Conservation (phyloP, 2,113 vertebrate species). For the Periophthalmus modestus region DNA sequence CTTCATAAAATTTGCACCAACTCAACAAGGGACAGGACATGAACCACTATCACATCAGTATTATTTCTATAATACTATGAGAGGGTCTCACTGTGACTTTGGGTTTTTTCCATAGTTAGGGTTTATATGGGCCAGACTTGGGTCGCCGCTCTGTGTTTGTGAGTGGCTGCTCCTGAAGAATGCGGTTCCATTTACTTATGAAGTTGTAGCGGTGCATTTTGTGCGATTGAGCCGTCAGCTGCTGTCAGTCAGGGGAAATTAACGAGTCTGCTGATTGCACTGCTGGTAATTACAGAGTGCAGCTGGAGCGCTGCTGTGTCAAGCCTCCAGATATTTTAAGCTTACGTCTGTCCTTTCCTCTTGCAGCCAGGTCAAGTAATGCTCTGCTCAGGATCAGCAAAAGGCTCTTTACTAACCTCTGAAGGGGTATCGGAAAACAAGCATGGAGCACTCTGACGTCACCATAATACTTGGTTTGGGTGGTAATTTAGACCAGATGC, state of each 20-base stretch:
- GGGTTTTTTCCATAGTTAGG: neutral
- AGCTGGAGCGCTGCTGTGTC: slow-evolving; percentile 70
- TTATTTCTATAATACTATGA: neutral
- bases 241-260: slow-evolving; percentile 75
- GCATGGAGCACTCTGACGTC: neutral
- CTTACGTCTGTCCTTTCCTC: slow-evolving; percentile 64
- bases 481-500: too few species aligned
- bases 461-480: neutral
- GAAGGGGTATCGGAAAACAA: slow-evolving; percentile 21
- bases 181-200: slow-evolving; percentile 68
- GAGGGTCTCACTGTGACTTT: neutral
- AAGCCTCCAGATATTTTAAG: slow-evolving; percentile 66
- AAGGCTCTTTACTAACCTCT: slow-evolving; percentile 26
- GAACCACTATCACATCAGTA: neutral
- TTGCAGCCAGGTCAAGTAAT: slow-evolving; percentile 61
- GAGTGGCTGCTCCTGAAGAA: slow-evolving; percentile 19
- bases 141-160: neutral
- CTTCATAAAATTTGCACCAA: neutral
- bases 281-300: slow-evolving; percentile 77
- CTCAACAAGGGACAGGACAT: neutral
- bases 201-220: slow-evolving; percentile 66
- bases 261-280: slow-evolving; percentile 75
- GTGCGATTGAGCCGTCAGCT: slow-evolving; percentile 70
- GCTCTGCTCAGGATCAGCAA: slow-evolving; percentile 38
- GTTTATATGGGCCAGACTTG: neutral